A percentile compares a stretch with the other conserved stretches of the same genome.
phyloP scores from a whole-genome alignment of 2,888 invertebrate species.

The Lepidocyrtinus sp. region DNA sequence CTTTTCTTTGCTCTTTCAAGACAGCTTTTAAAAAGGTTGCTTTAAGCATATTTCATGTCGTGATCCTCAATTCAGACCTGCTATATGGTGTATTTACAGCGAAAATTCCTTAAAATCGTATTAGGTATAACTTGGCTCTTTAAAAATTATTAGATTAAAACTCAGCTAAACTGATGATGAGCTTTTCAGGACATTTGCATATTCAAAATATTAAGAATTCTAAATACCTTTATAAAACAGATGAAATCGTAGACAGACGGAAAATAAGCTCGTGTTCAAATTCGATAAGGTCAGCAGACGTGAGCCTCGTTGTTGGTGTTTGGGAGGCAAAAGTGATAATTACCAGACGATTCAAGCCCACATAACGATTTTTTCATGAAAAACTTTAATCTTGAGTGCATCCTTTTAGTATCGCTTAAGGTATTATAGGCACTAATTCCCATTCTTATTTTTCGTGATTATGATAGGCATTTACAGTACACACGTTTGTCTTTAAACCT shows the following conservation, averaged over 20 bases:
- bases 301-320: conserved; percentile 48
- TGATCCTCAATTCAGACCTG: background rate
- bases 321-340: conserved; percentile 52
- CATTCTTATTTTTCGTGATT: conserved; percentile 22
- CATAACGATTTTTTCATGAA: conserved; percentile 47
- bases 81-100: background rate
- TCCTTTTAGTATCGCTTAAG: conserved; percentile 20
- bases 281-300: conserved; percentile 50
- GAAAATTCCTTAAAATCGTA: no score
- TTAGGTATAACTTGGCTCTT: background rate
- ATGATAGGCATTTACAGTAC: conserved; percentile 26
- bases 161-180: no score
- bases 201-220: no score
- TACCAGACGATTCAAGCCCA: conserved; percentile 56
- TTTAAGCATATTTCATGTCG: background rate
- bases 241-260: no score
- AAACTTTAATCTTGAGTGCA: conserved; percentile 29
- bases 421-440: conserved; percentile 3
- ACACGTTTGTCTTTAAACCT: background rate
- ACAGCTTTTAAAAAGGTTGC: background rate
- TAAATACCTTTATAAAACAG: no score
- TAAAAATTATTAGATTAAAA: background rate
- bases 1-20: background rate
- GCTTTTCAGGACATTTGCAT: no score
- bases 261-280: conserved; percentile 17